Evolutionary conservation across 2,113 vertebrate species (phyloP).

Genomic region (Chiloscyllium plagiosum): DNA sequence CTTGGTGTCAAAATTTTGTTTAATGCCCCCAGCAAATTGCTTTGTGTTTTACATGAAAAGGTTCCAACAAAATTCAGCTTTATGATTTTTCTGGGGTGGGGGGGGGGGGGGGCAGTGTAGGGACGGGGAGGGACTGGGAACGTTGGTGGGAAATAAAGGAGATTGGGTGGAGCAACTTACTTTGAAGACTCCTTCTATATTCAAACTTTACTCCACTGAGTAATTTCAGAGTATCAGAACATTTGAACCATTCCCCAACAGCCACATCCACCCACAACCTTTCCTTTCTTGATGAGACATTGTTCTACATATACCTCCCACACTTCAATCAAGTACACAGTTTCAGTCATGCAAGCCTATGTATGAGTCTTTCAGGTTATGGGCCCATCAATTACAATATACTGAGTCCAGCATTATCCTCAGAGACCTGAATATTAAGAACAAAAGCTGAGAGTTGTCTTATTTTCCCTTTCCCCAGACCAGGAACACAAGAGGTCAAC

Average conservation of each 20-base stretch:
- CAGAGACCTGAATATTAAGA: not conserved
- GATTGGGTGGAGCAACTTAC: not conserved
- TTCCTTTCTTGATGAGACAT: not conserved
- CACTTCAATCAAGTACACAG: not conserved
- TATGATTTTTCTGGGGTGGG: no score
- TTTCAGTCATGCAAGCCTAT: not conserved
- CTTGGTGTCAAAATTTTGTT: not conserved
- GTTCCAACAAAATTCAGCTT: no score
- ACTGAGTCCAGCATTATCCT: not conserved
- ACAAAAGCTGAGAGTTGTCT: not conserved
- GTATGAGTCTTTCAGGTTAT: not conserved
- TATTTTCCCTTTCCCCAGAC: not conserved
- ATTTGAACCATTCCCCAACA: not conserved
- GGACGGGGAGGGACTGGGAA: no score
- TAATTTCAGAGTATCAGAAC: not conserved
- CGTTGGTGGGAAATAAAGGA: not conserved
- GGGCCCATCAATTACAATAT: not conserved
- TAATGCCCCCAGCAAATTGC: not conserved
- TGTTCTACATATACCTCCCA: not conserved
- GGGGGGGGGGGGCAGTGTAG: not conserved
- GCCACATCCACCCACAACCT: not conserved
- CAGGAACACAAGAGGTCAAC: not conserved
- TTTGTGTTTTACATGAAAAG: no score
- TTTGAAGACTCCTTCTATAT: not conserved
- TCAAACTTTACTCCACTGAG: not conserved